Conservation (phyloP, 35 echinoderm and acorn worm genomes). For the Acanthaster planci region DNA sequence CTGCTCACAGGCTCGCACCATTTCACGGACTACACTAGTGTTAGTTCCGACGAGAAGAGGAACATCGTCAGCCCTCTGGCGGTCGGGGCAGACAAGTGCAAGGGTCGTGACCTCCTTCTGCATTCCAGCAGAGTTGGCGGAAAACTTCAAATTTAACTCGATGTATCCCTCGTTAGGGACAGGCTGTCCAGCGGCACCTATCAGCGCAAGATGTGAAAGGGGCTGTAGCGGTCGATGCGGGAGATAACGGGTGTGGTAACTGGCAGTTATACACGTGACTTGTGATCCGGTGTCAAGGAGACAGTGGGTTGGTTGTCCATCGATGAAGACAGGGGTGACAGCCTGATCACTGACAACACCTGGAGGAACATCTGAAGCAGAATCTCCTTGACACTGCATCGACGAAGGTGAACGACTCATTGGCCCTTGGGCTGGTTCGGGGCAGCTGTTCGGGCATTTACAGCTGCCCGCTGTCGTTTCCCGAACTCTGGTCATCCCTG, state of each 20-base stretch:
- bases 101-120: conserved; percentile 7
- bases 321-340: conserved; percentile 38
- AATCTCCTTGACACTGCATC: neutral
- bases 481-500: conserved; percentile 1
- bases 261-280: conserved; percentile 43
- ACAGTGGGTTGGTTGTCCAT: conserved; percentile 23
- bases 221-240: conserved; percentile 24
- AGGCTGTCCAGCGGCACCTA: conserved; percentile 38
- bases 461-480: conserved; percentile 38
- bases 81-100: conserved; percentile 26
- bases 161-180: conserved; percentile 53
- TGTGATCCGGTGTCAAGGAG: conserved; percentile 64
- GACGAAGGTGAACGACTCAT: neutral
- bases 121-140: neutral
- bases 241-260: neutral
- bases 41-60: conserved; percentile 38
- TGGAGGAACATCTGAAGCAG: neutral
- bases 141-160: conserved; percentile 1
- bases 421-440: neutral
- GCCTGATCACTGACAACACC: conserved; percentile 28
- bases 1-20: neutral
- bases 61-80: neutral
- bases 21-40: conserved; percentile 2
- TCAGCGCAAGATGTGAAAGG: conserved; percentile 33
- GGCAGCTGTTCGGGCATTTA: neutral